These are phyloP conservation scores for Zoanthus sociatus DNA, from an alignment of 92 coral and sea anemone species.

Conservation along the genomic window DNA sequence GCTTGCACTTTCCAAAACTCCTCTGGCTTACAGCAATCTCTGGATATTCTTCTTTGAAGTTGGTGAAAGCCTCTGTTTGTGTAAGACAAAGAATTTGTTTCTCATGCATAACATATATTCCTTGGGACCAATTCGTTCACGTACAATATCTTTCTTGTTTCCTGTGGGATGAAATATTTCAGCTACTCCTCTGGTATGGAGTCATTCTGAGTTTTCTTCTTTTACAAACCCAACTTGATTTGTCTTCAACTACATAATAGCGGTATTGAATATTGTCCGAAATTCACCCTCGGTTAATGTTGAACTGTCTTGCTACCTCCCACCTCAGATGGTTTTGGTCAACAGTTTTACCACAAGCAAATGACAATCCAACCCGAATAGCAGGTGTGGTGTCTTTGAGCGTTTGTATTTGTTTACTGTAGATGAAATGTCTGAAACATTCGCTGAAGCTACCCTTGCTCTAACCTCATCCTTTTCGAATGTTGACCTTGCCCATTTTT, in stretches of 20 bases:
- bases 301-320: too few relatives aligned
- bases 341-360: too few relatives aligned
- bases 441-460: conserved; percentile 1
- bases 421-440: neutral
- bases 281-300: neutral
- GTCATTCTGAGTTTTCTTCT: neutral
- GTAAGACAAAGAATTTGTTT: neutral
- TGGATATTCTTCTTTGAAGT: neutral
- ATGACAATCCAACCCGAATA: too few relatives aligned
- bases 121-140: neutral
- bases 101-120: neutral
- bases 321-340: too few relatives aligned
- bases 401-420: neutral
- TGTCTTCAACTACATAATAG: neutral
- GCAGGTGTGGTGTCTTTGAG: neutral
- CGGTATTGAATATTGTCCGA: neutral
- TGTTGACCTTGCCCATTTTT: neutral
- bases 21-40: neutral
- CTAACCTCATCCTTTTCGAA: neutral
- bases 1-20: conserved; percentile 6
- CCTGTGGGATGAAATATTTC: neutral
- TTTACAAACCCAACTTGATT: neutral
- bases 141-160: conserved; percentile 1
- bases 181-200: neutral
- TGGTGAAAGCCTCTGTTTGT: conserved; percentile 11